Conservation (phyloP, 2,888 invertebrate genomes). For the Lottia scabra region DNA sequence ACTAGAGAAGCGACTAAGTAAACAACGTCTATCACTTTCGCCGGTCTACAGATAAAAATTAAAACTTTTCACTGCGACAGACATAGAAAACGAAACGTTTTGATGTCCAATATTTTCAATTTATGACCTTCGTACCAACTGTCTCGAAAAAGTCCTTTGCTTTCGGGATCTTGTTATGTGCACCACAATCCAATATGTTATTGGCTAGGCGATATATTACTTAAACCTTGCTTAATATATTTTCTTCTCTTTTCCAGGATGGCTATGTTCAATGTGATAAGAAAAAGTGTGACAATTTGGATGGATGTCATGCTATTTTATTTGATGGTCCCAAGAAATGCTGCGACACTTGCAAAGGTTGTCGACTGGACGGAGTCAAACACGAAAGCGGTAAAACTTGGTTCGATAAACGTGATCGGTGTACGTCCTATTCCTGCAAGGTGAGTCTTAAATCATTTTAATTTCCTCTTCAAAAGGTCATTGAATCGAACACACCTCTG, state of each 20-base stretch:
- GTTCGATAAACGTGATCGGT: constrained; percentile 74
- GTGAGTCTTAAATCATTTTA: constrained; percentile 37
- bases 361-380: constrained; percentile 80
- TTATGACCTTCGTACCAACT: too few species aligned
- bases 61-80: too few species aligned
- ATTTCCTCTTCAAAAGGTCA: background rate
- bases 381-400: constrained; percentile 86
- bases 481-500: background rate
- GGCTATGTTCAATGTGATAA: constrained; percentile 65
- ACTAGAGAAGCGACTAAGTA: constrained; percentile 1
- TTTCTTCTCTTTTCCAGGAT: constrained; percentile 73
- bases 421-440: constrained; percentile 50
- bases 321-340: constrained; percentile 80
- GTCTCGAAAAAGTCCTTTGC: too few species aligned
- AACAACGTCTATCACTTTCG: background rate
- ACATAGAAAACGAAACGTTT: too few species aligned
- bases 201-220: too few species aligned
- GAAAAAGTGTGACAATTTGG: constrained; percentile 69
- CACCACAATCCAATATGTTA: too few species aligned
- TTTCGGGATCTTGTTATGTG: too few species aligned
- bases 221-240: background rate
- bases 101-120: too few species aligned
- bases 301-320: constrained; percentile 84
- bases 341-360: constrained; percentile 86
- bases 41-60: background rate